phyloP scores from a whole-genome alignment of 2,113 vertebrate genomes.

The Strix uralensis region DNA sequence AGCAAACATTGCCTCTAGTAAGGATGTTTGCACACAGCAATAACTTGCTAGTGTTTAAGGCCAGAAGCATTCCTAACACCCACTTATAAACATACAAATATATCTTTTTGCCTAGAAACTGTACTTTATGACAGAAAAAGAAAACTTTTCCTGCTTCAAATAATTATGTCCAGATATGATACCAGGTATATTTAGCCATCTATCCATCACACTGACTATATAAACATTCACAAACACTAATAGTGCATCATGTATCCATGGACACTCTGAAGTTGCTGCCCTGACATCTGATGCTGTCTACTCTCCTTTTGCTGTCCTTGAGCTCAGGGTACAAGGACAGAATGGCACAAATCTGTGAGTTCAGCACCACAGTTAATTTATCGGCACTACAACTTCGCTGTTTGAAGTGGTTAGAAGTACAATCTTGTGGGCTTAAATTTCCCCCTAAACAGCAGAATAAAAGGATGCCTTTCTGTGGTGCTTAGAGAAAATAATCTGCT shows the following conservation, averaged over 20 bases:
- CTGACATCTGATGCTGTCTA: neutral
- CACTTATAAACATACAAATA: constrained; percentile 28
- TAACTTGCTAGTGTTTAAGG: neutral
- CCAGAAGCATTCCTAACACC: constrained; percentile 21
- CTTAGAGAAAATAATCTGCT: neutral
- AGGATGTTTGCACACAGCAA: constrained; percentile 1
- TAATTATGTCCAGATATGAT: neutral
- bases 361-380: neutral
- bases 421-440: neutral
- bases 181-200: neutral
- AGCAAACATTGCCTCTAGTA: constrained; percentile 14
- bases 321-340: neutral
- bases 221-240: no score
- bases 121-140: neutral
- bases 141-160: neutral
- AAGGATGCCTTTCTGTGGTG: neutral
- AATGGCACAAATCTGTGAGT: neutral
- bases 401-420: neutral
- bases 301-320: neutral
- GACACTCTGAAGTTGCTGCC: neutral
- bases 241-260: fast-evolving
- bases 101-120: neutral
- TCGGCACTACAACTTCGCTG: neutral
- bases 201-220: neutral
- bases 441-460: neutral